Evolutionary conservation across 1,140 invertebrate species (phyloP), one percentile per base, ranked within the genome.

Genomic region (Parapsyche elsis): DNA sequence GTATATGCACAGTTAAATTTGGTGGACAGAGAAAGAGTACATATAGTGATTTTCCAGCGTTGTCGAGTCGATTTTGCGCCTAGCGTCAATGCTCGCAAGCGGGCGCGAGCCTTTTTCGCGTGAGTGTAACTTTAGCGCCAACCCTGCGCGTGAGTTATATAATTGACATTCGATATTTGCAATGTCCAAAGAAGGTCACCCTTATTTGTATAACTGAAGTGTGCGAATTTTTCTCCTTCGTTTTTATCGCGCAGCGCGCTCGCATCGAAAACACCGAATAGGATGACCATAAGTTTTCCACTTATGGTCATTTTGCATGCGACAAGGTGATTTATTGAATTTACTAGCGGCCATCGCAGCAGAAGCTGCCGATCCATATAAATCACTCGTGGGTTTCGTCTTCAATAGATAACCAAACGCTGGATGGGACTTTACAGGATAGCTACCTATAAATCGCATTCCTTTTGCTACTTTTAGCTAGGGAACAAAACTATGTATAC

Each of bases 281-380:
- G 64, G 64, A 67, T 67, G 64, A 67, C 64, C 64, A 26, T 67
- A 67, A 19, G 64, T 67, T 67, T 26, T 67, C 64, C 64, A 26
- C 64, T 67, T 67, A 67, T 67, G 64, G 64, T 67, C 64, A 67
- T 67, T 67, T 67, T 23, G 64, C 24, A 67, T 67, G 64, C 64
- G 64, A 67, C 64, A 67, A 67, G 64, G 64, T 67, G 64, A 67
- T 67, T 67, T 67, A 67, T 67, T 67, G 64, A 67, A 67, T 67
- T 67, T 67, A 67, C 64, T 67, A 53, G 64, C 23, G 64, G 23
- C 21, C 21, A 4, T 67, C 21, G 64, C 23, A 16, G 57, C 30
- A 19, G 57, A 16, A 9, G 57, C 57, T 16, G 64, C 64, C 64
- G 64, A 67, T 67, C 64, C 21, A 67, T 26, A 67, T 67, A 67